phyloP scores from a whole-genome alignment of 2,797 vertebrate genomes.

The Sebastes umbrosus region DNA sequence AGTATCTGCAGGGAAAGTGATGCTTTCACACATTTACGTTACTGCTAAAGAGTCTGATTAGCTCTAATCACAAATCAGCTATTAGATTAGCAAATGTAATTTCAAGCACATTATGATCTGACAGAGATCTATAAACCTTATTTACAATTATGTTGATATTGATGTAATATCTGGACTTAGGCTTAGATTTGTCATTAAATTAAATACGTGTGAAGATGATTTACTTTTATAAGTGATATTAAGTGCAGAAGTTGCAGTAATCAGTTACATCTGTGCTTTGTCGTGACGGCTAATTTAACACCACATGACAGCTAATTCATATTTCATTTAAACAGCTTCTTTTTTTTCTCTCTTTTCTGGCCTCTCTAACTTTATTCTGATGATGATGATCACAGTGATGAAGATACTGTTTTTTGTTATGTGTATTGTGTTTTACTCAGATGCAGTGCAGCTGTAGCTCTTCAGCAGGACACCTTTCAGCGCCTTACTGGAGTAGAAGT shows the following conservation, averaged over 20 bases:
- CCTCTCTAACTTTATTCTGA: background rate
- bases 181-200: background rate
- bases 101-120: conserved; percentile 2
- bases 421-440: conserved; percentile 52
- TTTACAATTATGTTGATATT: background rate
- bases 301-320: conserved; percentile 21
- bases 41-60: background rate
- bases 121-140: background rate
- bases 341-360: background rate
- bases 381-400: background rate
- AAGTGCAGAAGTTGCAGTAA: conserved; percentile 8
- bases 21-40: background rate
- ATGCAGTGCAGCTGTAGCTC: conserved; percentile 81
- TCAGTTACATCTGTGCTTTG: conserved; percentile 15
- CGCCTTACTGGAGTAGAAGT: conserved; percentile 82
- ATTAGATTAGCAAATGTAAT: conserved; percentile 7
- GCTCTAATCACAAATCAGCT: background rate
- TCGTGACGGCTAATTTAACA: conserved; percentile 35
- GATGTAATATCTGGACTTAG: background rate
- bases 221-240: background rate
- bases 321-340: background rate
- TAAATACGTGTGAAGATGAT: background rate
- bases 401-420: background rate
- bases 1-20: conserved; percentile 1
- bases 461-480: conserved; percentile 60